Evolutionary conservation across 2,113 vertebrate species (phyloP).

Genomic region (Gracilinanus agilis): DNA sequence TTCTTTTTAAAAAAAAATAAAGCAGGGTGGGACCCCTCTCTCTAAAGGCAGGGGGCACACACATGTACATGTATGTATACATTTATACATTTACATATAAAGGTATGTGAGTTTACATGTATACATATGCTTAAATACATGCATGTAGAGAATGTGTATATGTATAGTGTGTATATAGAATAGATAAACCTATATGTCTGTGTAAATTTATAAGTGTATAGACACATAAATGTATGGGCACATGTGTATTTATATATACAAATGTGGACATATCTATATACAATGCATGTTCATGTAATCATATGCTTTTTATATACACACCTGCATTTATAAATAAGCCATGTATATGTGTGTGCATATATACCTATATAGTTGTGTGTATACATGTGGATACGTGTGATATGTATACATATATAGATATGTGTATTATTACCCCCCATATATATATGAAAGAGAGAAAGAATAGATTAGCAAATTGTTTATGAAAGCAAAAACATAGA

Average conservation of each 20-base stretch:
- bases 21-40: neutral
- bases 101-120: neutral
- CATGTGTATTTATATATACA: neutral
- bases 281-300: neutral
- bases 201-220: neutral
- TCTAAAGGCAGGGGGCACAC: neutral
- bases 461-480: neutral
- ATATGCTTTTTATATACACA: neutral
- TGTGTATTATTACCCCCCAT: neutral
- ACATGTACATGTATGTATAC: neutral
- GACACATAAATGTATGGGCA: neutral
- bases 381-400: neutral
- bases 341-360: neutral
- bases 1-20: neutral
- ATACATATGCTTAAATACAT: neutral
- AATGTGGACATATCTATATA: neutral
- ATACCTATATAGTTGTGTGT: neutral
- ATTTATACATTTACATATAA: too few relatives aligned
- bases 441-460: neutral
- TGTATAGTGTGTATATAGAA: too few relatives aligned
- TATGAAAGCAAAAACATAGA: neutral
- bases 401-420: neutral
- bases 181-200: neutral
- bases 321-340: neutral
- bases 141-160: too few relatives aligned